Evolutionary conservation across 2,797 vertebrate genomes (phyloP).

Genomic region (Rhodeus uyekii): DNA sequence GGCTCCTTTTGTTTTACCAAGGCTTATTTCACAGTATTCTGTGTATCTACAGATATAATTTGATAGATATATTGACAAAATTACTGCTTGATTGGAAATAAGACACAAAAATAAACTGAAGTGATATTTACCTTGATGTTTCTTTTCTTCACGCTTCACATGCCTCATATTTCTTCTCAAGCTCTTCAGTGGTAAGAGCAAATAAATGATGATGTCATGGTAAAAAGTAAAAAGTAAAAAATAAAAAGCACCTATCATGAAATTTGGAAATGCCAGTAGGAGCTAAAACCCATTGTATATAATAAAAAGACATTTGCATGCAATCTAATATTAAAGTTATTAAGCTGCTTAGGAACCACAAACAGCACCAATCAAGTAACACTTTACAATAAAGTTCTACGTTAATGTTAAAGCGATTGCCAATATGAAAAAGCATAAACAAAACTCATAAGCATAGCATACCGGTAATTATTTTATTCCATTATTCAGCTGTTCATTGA

Average conservation of each 20-base stretch:
- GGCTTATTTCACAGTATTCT: not conserved
- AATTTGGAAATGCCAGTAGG: not conserved
- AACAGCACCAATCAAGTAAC: not conserved
- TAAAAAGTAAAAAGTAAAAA: conserved; percentile 4
- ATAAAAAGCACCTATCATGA: not conserved
- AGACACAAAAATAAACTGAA: not conserved
- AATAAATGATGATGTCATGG: not conserved
- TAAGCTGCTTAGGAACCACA: not conserved
- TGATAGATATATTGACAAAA: not conserved
- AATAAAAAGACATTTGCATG: not conserved
- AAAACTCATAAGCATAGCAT: too few species aligned
- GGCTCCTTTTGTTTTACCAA: not conserved
- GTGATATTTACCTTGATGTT: conserved; percentile 14
- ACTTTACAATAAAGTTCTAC: not conserved
- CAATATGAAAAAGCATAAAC: too few species aligned
- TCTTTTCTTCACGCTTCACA: conserved; percentile 2
- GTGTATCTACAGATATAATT: not conserved
- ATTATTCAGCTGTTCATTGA: not conserved
- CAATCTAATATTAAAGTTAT: not conserved
- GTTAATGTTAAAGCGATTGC: not conserved
- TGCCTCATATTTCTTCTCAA: not conserved
- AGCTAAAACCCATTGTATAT: not conserved
- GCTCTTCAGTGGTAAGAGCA: not conserved
- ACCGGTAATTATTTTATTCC: too few species aligned
- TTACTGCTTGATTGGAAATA: not conserved